phyloP scores from a whole-genome alignment of 1,140 invertebrate genomes.

The Drosophila pseudoananassae region DNA sequence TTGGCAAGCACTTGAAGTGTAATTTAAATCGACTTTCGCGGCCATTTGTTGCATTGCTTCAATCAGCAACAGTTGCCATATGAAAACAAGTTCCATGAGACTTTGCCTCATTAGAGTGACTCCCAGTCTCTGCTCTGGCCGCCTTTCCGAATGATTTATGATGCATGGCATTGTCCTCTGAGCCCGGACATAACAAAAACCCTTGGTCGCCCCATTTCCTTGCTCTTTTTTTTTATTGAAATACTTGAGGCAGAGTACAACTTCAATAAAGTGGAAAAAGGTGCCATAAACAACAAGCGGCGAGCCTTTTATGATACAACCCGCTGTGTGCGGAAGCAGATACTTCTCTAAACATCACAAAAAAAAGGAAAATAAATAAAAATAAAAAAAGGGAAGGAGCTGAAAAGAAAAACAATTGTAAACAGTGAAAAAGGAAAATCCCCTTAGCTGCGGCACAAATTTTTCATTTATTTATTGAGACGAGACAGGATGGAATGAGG shows the following conservation, averaged over 20 bases:
- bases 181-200: constrained; percentile 2
- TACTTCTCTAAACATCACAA: constrained; percentile 45
- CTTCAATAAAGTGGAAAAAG: constrained; percentile 80
- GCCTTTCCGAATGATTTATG: constrained; percentile 73
- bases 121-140: constrained; percentile 19
- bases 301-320: constrained; percentile 59
- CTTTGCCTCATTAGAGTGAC: constrained; percentile 64
- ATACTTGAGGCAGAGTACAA: constrained; percentile 73
- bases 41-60: constrained; percentile 45
- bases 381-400: constrained; percentile 19
- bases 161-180: constrained; percentile 34
- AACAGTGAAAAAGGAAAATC: constrained; percentile 71
- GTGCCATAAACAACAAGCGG: constrained; percentile 76
- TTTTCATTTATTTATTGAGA: constrained; percentile 82
- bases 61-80: constrained; percentile 20
- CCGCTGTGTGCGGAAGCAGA: constrained; percentile 52
- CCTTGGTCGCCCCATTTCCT: constrained; percentile 16
- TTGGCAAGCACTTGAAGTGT: constrained; percentile 62
- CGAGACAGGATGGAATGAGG: constrained; percentile 35
- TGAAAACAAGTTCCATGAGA: constrained; percentile 18
- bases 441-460: constrained; percentile 71
- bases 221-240: constrained; percentile 59
- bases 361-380: constrained; percentile 18
- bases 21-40: constrained; percentile 51
- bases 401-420: constrained; percentile 68